These are phyloP conservation scores for Mactra quadrangularis DNA, from an alignment of 1,140 invertebrate genomes.

Conservation along the genomic window DNA sequence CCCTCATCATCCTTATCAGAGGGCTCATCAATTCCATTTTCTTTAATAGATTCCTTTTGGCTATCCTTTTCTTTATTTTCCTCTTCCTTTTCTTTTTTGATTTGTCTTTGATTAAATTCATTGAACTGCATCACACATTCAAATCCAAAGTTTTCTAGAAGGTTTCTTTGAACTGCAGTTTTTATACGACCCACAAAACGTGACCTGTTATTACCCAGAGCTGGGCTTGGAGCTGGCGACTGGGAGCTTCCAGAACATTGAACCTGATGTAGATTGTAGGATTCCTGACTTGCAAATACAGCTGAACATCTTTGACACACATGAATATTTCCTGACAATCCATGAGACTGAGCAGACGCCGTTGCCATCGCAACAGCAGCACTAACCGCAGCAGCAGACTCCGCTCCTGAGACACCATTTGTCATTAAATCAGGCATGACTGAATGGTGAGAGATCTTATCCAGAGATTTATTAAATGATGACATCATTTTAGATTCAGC, in stretches of 20 bases:
- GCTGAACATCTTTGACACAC: conserved; percentile 91
- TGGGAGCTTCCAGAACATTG: conserved; percentile 62
- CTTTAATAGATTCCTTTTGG: conserved; percentile 60
- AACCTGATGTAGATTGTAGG: conserved; percentile 92
- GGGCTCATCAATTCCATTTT: conserved; percentile 56
- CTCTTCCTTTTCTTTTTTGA: conserved; percentile 81
- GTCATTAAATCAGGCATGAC: conserved; percentile 11
- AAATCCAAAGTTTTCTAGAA: conserved; percentile 96
- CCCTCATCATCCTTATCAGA: conserved; percentile 63
- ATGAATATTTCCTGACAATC: conserved; percentile 70
- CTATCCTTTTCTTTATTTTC: conserved; percentile 70
- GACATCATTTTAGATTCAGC: not conserved
- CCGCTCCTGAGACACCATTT: not conserved
- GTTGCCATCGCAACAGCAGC: conserved; percentile 33
- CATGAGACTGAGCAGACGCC: conserved; percentile 35
- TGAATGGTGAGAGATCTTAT: conserved; percentile 50
- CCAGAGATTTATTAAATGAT: conserved; percentile 32
- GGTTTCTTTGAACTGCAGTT: conserved; percentile 93
- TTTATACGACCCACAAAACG: conserved; percentile 82
- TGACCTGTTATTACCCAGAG: conserved; percentile 86
- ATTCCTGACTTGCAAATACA: conserved; percentile 91
- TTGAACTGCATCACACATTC: conserved; percentile 98
- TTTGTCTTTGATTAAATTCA: conserved; percentile 91
- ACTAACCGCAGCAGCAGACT: conserved; percentile 16
- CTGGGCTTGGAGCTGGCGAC: conserved; percentile 56